A percentile compares a stretch with the other conserved stretches of the same genome.
phyloP scores from a whole-genome alignment of 2,113 vertebrate genomes.

The Dissostichus mawsoni region DNA sequence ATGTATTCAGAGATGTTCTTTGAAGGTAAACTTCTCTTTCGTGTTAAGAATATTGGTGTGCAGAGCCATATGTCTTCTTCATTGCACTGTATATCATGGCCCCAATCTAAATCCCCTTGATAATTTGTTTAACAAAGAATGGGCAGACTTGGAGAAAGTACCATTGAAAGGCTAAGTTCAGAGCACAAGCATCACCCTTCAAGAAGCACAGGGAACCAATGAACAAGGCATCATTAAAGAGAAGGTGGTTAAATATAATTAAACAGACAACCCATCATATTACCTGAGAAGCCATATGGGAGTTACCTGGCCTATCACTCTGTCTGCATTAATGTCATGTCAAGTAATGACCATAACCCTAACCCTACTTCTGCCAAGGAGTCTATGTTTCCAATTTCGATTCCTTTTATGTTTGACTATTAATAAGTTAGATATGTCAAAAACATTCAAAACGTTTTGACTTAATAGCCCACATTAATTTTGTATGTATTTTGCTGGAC shows the following conservation, averaged over 20 bases:
- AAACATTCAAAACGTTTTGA: not conserved
- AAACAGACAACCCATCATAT: not conserved
- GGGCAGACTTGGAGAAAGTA: not conserved
- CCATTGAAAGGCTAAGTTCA: not conserved
- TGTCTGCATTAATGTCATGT: not conserved
- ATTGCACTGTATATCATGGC: not conserved
- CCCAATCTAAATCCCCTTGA: not conserved
- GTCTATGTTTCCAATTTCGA: not conserved
- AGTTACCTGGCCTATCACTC: too few relatives aligned
- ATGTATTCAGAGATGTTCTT: not conserved
- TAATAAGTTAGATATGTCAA: not conserved
- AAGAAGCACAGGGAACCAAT: conserved; percentile 22
- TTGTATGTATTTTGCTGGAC: too few relatives aligned
- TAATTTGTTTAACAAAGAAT: not conserved
- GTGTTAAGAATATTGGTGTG: not conserved
- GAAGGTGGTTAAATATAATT: not conserved
- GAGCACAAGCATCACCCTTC: not conserved
- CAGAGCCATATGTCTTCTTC: conserved; percentile 39
- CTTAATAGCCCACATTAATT: too few relatives aligned
- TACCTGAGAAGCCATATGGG: not conserved
- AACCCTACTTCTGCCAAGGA: not conserved
- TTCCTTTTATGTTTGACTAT: not conserved
- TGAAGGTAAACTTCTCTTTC: not conserved
- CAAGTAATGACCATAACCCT: not conserved
- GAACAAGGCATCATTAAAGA: not conserved